Base-by-base conservation (phyloP, 2,888 invertebrate genomes). In the Chymomyza procnemis region DNA sequence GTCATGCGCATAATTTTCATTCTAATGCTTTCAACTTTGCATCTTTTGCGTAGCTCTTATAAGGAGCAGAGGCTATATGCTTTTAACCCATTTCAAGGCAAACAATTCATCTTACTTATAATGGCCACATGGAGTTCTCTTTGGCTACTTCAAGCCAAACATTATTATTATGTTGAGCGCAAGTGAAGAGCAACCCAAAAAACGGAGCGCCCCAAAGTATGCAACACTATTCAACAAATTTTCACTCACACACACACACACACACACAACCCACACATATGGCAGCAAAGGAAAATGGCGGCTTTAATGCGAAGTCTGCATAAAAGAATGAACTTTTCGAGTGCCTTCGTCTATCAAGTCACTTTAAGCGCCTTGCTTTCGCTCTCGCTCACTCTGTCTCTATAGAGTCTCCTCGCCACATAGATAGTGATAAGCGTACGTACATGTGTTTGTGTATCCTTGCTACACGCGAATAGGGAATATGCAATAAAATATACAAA, bases 401-500 rank as follows among this genome's bases (percentile, higher is more conserved):
- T n/a, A n/a, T n/a, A n/a, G n/a, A n/a, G n/a, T n/a, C n/a, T n/a
- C n/a, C n/a, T n/a, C n/a, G n/a, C n/a, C n/a, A 41, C 34, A 50
- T 19, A 16, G 50, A 19, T 3, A 50, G 9, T 18, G 50, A 12
- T n/a, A 19, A 50, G 19, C 16, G 18, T 16, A 18, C 8, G 8
- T 26, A 26, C 26, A 26, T 26, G 26, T 26, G 26, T 26, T 26
- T 26, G 61, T 61, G 66, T 64, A 63, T 74, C 66, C 61, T 4
- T 64, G n/a, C 69, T 75, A 81, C 75, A 75, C 80, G 85, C 85
- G 79, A 87, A 76, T 79, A 73, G 86, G 85, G 88, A 87, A 82
- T 88, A 74, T 84, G 88, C 85, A 86, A 88, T 86, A 88, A 88
- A 88, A 84, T 79, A 86, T 73, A 71, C 71, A 72, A 67, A 60